These are phyloP conservation scores for Thalpophila matura DNA, from an alignment of 2,888 invertebrate species.

Conservation along the genomic window DNA sequence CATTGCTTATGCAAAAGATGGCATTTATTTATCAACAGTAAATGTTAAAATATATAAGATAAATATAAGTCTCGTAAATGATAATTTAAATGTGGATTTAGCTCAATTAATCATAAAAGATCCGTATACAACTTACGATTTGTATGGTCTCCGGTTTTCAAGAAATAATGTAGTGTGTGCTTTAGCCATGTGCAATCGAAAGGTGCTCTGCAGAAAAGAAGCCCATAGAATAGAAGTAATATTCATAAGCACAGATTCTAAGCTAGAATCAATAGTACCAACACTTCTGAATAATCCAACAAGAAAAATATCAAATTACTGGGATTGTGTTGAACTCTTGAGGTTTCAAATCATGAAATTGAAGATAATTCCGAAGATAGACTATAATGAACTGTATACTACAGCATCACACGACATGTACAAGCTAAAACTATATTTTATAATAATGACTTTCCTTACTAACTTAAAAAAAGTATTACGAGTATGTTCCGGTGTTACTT, in stretches of 20 bases:
- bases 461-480: conserved; percentile 69
- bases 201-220: conserved; percentile 73
- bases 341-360: conserved; percentile 76
- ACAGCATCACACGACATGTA: conserved; percentile 72
- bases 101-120: conserved; percentile 70
- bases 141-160: conserved; percentile 74
- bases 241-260: conserved; percentile 66
- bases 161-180: conserved; percentile 72
- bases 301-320: conserved; percentile 72
- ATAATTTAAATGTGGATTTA: conserved; percentile 63
- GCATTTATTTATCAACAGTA: conserved; percentile 72
- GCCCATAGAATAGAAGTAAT: conserved; percentile 71
- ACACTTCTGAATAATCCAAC: conserved; percentile 74
- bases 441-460: conserved; percentile 70
- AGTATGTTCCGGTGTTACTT: conserved; percentile 46
- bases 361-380: conserved; percentile 72
- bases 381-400: conserved; percentile 69
- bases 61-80: conserved; percentile 52
- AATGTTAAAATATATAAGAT: conserved; percentile 78
- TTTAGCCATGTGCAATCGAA: conserved; percentile 72
- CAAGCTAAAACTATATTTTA: conserved; percentile 78
- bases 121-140: conserved; percentile 67
- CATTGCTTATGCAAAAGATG: conserved; percentile 65
- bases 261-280: conserved; percentile 63
- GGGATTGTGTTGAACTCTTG: conserved; percentile 81